Base-by-base conservation (phyloP, 2,797 vertebrate genomes). In the Ciconia nigra region DNA sequence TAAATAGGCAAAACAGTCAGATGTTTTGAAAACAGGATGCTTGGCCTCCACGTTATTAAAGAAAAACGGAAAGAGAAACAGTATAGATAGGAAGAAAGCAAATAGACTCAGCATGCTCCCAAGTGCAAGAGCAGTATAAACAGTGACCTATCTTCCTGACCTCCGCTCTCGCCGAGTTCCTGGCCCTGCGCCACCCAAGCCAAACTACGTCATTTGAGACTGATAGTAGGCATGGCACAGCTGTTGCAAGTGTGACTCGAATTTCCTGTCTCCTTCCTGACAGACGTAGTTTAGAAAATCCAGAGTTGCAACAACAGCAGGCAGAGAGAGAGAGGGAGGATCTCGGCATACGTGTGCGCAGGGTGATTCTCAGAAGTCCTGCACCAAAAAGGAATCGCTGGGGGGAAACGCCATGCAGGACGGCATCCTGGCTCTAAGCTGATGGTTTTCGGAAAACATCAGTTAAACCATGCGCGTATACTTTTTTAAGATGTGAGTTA, bases 241-340 rank as follows among this genome's bases (percentile, higher is more conserved):
- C 98, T 98, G 98, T 98, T 97, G 95, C 95, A 97, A 98, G 98
- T 97, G 98, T 99, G 99, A 99, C 98, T 99, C 98, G 98, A 98
- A 98, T 98, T 99, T 99, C 99, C 99, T 99, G 99, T 99, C 99
- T 99, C 99, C 99, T 99, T 99, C 99, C 99, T 99, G 98, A 98
- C 97, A 97, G 97, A 98, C 97, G 90, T 97, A 97, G 97, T 97
- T 98, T 96, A 97, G 96, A 98, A 98, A 98, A 96, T 90, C 98
- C 98, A 96, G 96, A 96, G 97, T 98, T 98, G 97, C 97, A 97
- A 91, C 98, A 98, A 97, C 97, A 96, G 95, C 72, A 51, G 82
- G 62, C 90, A 86, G 93, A 88, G 81, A 90, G 89, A 86, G 93
- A 88, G 81, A 90, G 89, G 88, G 97, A 96, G 91, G 90, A 87